phyloP scores from a whole-genome alignment of 1,140 invertebrate species.

The Maconellicoccus hirsutus region DNA sequence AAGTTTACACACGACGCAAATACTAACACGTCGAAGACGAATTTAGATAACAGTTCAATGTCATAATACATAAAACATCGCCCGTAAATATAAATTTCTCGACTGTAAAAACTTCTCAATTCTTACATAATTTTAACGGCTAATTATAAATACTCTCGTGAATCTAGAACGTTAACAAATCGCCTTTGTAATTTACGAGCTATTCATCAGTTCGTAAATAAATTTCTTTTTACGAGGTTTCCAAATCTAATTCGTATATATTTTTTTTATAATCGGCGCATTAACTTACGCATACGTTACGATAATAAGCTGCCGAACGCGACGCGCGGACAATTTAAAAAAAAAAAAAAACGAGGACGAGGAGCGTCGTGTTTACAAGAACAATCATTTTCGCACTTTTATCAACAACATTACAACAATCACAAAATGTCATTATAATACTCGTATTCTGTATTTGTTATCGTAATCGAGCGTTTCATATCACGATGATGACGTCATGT shows the following conservation, averaged over 20 bases:
- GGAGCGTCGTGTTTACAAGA: not conserved
- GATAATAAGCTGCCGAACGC: not conserved
- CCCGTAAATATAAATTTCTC: not conserved
- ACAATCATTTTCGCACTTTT: not conserved
- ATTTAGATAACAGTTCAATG: constrained; percentile 5
- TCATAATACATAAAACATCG: not conserved
- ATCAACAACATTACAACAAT: not conserved
- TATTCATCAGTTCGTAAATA: constrained; percentile 4
- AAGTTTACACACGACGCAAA: not conserved
- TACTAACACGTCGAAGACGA: not conserved
- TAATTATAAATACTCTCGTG: not conserved
- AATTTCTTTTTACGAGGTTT: not conserved
- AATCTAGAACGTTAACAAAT: not conserved
- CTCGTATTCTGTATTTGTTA: not conserved
- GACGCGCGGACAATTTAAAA: not conserved
- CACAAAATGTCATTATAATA: not conserved
- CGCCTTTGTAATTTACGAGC: not conserved
- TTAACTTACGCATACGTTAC: not conserved
- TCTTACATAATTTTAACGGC: not conserved
- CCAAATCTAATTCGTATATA: not conserved
- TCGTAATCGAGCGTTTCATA: not conserved
- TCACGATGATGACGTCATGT: not conserved
- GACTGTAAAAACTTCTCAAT: not conserved
- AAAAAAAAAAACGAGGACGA: too few species aligned
- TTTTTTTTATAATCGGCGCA: not conserved